Base-by-base conservation (phyloP, 1,140 invertebrate species). In the Myzus persicae region DNA sequence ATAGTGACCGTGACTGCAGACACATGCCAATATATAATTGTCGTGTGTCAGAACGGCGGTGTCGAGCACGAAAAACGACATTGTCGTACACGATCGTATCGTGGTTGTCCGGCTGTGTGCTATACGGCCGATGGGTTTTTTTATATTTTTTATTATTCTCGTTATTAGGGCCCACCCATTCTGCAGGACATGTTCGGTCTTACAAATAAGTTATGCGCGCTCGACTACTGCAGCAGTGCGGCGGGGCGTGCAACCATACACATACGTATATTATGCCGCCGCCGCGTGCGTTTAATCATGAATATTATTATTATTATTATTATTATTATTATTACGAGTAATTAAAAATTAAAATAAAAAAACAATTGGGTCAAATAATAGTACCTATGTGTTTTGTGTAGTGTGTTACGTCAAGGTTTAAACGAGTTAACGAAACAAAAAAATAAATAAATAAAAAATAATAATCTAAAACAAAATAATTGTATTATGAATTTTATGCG, bases 61-160 rank as follows among this genome's bases (percentile, higher is more conserved):
- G 51, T 42, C 51, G 89, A 54, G 48, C 89, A 90, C 48, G 89
- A 90, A 91, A 59, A 91, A 92, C 90, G 67, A 82, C 90, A 48
- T 82, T 92, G 90, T 92, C 90, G 67, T 48, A 92, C 90, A 92
- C 90, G 90, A 82, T 92, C 46, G 31, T 92, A 82, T 82, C 51
- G 26, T 14, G 31, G 67, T 48, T 36, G 67, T 48, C 40, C 90
- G 42, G 44, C 46, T 11, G 46, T 48, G 46, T 76, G 40, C 42
- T 9, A 42, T 92, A 82, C 67, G 67, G 44, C 42, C 67, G 76
- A 92, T 92, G 76, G 90, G 18, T 81, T 91, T 91, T 91, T n/a
- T 36, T 48, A 22, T 91, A 31, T 76, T 76, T 76, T 31, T 59
- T 59, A 59, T 90, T 90, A 42, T 67, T 92, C 76, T 81, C 7